Evolutionary conservation across 2,113 vertebrate species (phyloP).

Genomic region (Limnothrissa miodon): DNA sequence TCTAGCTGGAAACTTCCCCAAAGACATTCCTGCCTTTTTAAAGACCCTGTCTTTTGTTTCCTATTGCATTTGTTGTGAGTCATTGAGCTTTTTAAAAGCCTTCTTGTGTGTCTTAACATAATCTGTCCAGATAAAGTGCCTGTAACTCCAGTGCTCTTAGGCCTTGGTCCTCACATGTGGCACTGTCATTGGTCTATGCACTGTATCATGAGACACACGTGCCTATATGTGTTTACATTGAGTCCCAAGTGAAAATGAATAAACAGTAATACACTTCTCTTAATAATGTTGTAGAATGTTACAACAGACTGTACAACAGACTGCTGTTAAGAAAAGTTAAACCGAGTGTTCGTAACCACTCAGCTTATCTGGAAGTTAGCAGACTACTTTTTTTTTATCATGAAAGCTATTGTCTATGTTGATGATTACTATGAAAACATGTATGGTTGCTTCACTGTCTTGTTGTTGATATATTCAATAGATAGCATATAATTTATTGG

Average conservation of each 20-base stretch:
- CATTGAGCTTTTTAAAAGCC: neutral
- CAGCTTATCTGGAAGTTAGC: no score
- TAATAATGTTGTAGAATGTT: no score
- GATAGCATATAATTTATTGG: no score
- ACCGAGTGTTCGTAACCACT: no score
- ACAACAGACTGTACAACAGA: no score
- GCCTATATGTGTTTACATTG: neutral
- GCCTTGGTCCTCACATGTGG: neutral
- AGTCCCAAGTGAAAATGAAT: neutral
- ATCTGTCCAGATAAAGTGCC: neutral
- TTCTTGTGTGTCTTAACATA: neutral
- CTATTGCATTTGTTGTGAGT: neutral
- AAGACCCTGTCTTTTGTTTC: neutral
- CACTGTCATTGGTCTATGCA: neutral
- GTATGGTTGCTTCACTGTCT: no score
- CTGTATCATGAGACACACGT: neutral
- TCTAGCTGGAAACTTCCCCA: neutral
- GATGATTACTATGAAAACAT: no score
- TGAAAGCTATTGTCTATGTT: no score
- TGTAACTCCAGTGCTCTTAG: neutral
- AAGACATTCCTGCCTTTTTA: neutral
- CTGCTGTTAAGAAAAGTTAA: no score
- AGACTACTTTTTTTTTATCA: no score
- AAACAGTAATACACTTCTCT: no score
- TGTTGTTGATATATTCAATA: no score